These are phyloP conservation scores for Flabesymbios commensalis DNA, from an alignment of 2,888 invertebrate genomes.

Conservation along the genomic window DNA sequence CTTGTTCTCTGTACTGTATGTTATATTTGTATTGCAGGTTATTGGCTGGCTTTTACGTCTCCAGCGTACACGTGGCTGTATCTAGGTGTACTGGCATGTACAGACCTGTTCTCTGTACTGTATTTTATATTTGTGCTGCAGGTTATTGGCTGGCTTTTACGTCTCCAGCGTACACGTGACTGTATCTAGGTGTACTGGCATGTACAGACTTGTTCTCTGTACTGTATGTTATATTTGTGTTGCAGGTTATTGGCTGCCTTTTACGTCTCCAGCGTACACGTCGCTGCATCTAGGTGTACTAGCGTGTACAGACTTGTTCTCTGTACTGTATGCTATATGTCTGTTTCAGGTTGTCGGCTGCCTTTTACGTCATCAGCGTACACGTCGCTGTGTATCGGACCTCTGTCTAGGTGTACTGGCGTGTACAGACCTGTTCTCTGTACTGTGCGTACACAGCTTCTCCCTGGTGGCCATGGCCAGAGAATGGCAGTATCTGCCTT, in stretches of 20 bases:
- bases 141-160: constrained; percentile 12
- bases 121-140: no score
- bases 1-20: constrained; percentile 14
- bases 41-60: constrained; percentile 15
- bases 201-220: constrained; percentile 19
- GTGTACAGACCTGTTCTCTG: constrained; percentile 17
- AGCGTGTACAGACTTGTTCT: constrained; percentile 19
- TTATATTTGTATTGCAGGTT: no score
- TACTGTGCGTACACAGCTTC: constrained; percentile 17
- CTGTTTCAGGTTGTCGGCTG: constrained; percentile 12
- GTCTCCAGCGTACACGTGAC: constrained; percentile 15
- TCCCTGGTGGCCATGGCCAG: constrained; percentile 10
- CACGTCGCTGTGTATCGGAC: constrained; percentile 20
- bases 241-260: no score
- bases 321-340: no score
- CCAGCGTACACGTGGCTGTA: constrained; percentile 13
- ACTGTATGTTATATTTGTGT: no score
- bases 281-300: constrained; percentile 17
- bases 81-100: constrained; percentile 17
- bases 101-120: constrained; percentile 20
- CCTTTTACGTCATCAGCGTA: constrained; percentile 18
- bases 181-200: constrained; percentile 20
- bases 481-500: neutral
- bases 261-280: no score
- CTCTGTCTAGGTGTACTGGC: constrained; percentile 20